Evolutionary conservation across 2,113 vertebrate species (phyloP).

Genomic region (Macheiramphus alcinus): DNA sequence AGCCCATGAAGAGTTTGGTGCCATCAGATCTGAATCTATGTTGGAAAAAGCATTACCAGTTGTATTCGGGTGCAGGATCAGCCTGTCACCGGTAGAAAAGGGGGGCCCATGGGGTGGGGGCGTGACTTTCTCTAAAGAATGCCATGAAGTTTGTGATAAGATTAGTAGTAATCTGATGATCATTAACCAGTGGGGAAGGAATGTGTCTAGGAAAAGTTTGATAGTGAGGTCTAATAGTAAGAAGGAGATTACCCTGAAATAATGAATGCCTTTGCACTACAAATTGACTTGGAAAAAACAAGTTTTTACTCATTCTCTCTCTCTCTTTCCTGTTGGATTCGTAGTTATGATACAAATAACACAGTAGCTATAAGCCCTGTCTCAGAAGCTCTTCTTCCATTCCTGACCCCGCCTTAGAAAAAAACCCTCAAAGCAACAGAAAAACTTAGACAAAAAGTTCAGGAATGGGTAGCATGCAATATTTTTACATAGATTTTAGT

Average conservation of each 20-base stretch:
- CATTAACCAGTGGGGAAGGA: neutral
- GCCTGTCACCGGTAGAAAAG: neutral
- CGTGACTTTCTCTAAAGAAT: neutral
- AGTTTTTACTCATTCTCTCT: neutral
- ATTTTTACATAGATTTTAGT: neutral
- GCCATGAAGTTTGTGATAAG: neutral
- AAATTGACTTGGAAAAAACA: neutral
- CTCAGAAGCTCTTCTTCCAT: neutral
- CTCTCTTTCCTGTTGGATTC: neutral
- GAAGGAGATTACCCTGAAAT: neutral
- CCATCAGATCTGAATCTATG: neutral
- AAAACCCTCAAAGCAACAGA: neutral
- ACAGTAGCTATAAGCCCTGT: neutral
- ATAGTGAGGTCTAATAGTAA: neutral
- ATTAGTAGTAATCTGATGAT: neutral
- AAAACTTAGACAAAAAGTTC: neutral
- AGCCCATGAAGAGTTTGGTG: neutral
- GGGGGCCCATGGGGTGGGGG: no score
- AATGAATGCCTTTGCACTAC: neutral
- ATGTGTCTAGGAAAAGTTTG: neutral
- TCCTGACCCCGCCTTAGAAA: neutral
- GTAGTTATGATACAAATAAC: slow-evolving; percentile 8
- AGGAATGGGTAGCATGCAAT: neutral
- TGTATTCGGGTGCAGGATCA: neutral
- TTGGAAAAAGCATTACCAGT: neutral